Evolutionary conservation across 1,140 invertebrate genomes (phyloP), one percentile per base, ranked within the genome.

Genomic region (Magallana gigas): DNA sequence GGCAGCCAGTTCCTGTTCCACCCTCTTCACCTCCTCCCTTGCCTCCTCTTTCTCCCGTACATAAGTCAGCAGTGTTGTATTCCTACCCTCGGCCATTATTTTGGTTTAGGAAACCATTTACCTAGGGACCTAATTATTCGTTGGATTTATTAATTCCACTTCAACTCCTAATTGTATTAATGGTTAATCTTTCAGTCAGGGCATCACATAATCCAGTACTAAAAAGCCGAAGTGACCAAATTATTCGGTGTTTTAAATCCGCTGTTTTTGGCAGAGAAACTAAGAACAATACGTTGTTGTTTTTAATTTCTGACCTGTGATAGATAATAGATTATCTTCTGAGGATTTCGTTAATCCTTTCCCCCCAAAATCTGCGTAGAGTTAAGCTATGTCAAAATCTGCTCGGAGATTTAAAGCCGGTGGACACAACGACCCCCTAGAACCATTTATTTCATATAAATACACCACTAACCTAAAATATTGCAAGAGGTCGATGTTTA

Each of bases 11-110:
- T 87, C 86, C 8, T 64, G 59, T 36, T 87, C 62, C 57, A 83
- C 57, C 48, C 68, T 87, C 56, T 83, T 83, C 18, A 71, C 14
- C 11, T 83, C 82, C 16, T 58, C 81, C 12, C 60, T 64, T 1
- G 86, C 86, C 48, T 58, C 82, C 57, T 87, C 86, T 57, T 81
- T 83, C 57, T 87, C 86, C 23, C 82, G 59, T 11, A 87, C 62
- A n/a, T 83, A 87, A 14, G 80, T 56, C 11, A 87, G 23, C 12
- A 76, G 9, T 9, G 68, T 76, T 3, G 68, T 23, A n/a, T 14
- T 80, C 36, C 18, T 57, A 58, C 57, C 85, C 23, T 23, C 84
- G n/a, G 60, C 68, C 60, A 48, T 85, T 68, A 23, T 85, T 48
- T 48, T 12, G n/a, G 60, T 62, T 12, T 9, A 76, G 8, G 36